Evolutionary conservation across 1,140 invertebrate species (phyloP), one percentile per base, ranked within the genome.

Genomic region (Drosophila sp.): DNA sequence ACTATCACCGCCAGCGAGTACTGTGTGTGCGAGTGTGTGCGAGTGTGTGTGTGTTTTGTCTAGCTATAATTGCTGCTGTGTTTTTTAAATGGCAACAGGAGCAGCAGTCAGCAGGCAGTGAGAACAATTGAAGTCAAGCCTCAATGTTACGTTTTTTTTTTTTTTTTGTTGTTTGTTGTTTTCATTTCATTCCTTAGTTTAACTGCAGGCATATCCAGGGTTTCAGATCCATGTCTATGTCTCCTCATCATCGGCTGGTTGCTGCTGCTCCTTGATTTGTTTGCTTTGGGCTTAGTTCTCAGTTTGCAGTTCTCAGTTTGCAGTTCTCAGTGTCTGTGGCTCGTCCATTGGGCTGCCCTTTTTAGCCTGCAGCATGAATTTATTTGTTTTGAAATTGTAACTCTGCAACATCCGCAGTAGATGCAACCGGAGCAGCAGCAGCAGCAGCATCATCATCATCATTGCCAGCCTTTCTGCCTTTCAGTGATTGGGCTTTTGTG

Each of bases 341-440:
- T 36, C 38, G 27, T 51, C 41, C 41, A 58, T 46, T 32, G 80
- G 80, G 79, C 73, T 87, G 83, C 83, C 83, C 83, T 80, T 87
- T 87, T 89, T 80, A 76, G 83, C 83, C 83, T 69, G 70, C 64
- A 89, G 83, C 83, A 65, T 83, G 83, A 89, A 89, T 87, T 87
- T 87, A 87, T 87, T 87, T 87, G 83, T 87, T 89, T 87, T 89
- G 83, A 82, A 87, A 87, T 87, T 87, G 83, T 89, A 83, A 87
- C 82, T 86, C 77, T 75, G 76, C 80, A 80, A 62, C 72, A 79
- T 61, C 66, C 74, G 51, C 57, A 78, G 71, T 45, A 81, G 70
- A 62, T 51, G 36, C 48, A 72, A 46, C 64, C 16, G 61, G 57
- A 71, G 14, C 29, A 32, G 13, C 69, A n/a, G 36, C 48, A 72